A percentile compares a stretch with the other conserved stretches of the same genome.
Conservation (phyloP, 2,888 invertebrate species). For the Agonopterix arenella region DNA sequence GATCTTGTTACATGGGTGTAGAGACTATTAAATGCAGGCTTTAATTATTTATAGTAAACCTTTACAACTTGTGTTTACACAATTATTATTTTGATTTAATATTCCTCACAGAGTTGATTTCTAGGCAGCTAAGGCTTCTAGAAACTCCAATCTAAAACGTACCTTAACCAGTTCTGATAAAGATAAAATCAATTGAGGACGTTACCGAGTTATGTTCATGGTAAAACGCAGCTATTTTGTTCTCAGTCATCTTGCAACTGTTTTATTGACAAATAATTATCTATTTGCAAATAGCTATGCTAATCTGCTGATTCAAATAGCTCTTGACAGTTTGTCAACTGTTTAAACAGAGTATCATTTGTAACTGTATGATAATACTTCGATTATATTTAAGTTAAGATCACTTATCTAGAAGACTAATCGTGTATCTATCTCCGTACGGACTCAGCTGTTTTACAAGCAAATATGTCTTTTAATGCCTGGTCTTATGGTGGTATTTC, state of each 20-base stretch:
- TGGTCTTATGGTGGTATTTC: no score
- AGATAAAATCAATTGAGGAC: no score
- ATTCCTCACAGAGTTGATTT: no score
- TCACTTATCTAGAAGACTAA: conserved; percentile 51
- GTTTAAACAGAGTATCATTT: conserved; percentile 18
- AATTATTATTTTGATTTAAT: no score
- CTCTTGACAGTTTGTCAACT: conserved; percentile 23
- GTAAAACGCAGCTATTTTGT: no score
- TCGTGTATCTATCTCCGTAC: conserved; percentile 37
- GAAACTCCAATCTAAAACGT: no score
- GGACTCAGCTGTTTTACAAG: no score
- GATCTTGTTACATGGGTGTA: conserved; percentile 2
- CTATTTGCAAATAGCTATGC: conserved; percentile 2
- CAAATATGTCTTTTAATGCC: no score
- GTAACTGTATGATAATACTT: conserved; percentile 19
- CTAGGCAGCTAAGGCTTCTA: not conserved
- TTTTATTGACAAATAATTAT: not conserved
- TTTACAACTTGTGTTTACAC: no score
- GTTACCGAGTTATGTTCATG: no score
- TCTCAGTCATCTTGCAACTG: not conserved
- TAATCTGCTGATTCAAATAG: conserved; percentile 9
- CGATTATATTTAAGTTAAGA: conserved; percentile 29
- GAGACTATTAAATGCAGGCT: not conserved
- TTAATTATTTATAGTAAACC: no score
- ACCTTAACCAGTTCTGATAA: no score